Conservation (phyloP, 2,888 invertebrate species). For the Agriopis marginaria region DNA sequence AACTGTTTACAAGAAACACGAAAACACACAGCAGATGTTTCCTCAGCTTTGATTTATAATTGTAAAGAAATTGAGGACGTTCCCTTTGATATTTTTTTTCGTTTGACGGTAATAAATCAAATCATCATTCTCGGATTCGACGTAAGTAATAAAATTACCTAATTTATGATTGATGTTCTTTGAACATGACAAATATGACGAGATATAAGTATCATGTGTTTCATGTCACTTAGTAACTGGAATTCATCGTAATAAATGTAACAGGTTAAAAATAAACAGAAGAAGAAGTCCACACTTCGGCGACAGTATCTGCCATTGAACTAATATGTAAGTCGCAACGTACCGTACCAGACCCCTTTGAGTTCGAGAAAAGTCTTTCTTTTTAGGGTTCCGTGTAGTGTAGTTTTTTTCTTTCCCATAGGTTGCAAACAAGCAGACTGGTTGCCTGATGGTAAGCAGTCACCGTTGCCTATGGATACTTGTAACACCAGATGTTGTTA, state of each 20-base stretch:
- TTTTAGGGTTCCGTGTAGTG: too few species aligned
- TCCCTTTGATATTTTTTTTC: constrained; percentile 49
- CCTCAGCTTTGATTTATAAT: constrained; percentile 64
- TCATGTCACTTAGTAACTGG: constrained; percentile 21
- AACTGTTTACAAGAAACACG: constrained; percentile 58
- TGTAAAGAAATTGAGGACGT: constrained; percentile 51
- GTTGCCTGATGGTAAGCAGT: too few species aligned
- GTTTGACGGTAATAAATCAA: constrained; percentile 44
- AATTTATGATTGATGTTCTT: constrained; percentile 29
- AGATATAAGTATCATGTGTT: constrained; percentile 20
- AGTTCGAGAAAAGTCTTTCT: too few species aligned
- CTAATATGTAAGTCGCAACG: too few species aligned
- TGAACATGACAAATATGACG: constrained; percentile 25
- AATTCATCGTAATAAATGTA: constrained; percentile 11
- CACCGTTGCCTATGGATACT: too few species aligned
- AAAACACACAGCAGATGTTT: constrained; percentile 69
- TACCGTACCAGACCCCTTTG: too few species aligned
- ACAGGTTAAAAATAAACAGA: background rate
- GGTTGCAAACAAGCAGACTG: too few species aligned
- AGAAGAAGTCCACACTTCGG: background rate
- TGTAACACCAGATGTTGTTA: too few species aligned
- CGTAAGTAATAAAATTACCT: constrained; percentile 36
- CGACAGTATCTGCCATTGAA: too few species aligned
- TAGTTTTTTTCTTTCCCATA: too few species aligned
- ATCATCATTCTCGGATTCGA: constrained; percentile 38